Evolutionary conservation across 2,888 invertebrate genomes (phyloP), one percentile per base, ranked within the genome.

Genomic region (Enchytraeus crypticus): DNA sequence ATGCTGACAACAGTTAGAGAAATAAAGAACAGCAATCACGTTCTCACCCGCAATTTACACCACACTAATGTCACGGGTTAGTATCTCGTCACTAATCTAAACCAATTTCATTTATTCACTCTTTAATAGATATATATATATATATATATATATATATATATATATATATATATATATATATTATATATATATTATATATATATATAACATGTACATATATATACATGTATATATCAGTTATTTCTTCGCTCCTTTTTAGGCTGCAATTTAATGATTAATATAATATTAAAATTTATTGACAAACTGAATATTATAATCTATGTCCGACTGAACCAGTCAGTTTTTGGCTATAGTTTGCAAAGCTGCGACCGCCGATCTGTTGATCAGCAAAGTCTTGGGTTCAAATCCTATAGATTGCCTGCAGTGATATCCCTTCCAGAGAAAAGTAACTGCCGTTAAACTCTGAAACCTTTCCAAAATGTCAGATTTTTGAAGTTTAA

Each of bases 1-100:
- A 90, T 96, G 70, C 85, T 92, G 60, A 93, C 93, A 0, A 82
- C 92, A 69, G 91, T 96, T 3, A 90, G 92, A 79, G 95, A 96
- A 81, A 95, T 95, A 0, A 27, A 38, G 34, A 18, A n/a, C 34
- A 38, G 34, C 55, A 33, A 32, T 33, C 30, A 32, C 29, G 53
- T 30, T 21, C 30, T 21, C n/a, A 32, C 33, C n/a, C 21, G 30
- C 53, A 30, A 33, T 21, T 32, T 30, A 27, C 53, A 27, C 21
- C 18, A 30, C 21, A 51, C 23, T 33, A 43, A 43, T 43, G 29
- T 32, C 11, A 51, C 53, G 21, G 53, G 53, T 51, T 4, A 23
- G 51, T 43, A 43, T 43, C 11, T 43, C 43, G 43, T n/a, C 11
- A 43, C 11, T 43, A 43, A 14, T 43, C n/a, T 43, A 14, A 43